Evolutionary conservation across 2,797 vertebrate genomes (phyloP), one percentile per base, ranked within the genome.

Genomic region (Pyrrhura leucotis): DNA sequence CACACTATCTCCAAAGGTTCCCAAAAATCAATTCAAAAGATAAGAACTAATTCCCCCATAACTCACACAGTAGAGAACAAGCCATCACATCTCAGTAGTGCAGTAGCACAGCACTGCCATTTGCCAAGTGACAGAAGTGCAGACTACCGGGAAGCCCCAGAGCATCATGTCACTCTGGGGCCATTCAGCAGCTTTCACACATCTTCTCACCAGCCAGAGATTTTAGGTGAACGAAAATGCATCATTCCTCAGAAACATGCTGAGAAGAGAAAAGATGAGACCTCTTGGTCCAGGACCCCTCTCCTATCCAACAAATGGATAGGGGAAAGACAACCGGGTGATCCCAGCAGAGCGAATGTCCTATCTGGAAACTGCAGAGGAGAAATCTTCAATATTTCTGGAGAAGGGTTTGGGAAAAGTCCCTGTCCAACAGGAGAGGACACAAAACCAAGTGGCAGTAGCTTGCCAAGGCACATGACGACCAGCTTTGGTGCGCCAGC

Each of bases 111-210:
- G 50, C 23, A 11, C 9, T 37, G 66, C n/a, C 35, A 7, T 40
- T 71, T 56, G n/a, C 25, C 9, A 5, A 26, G 45, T 0, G 2
- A 40, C 51, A 80, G 85, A 51, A 61, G 58, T 15, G 25, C 6
- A 48, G 56, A 35, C 45, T 40, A 22, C 28, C 16, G 23, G 40
- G 59, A 47, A 56, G 31, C 59, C 33, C 29, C 61, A 42, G 42
- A 63, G 29, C 44, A 72, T 8, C 80, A 33, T 2, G 0, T 26
- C 58, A n/a, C 7, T 7, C 47, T 0, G 0, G 18, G 21, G 56
- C 40, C n/a, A 6, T 51, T 17, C 63, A 58, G 54, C 40, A 45
- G 71, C 18, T 10, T 20, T 42, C 33, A 62, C 20, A 6, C 9
- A 26, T 33, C 48, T 40, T 37, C 40, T 80, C 58, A 37, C n/a